A percentile compares a stretch with the other conserved stretches of the same genome.
Evolutionary conservation across 2,113 vertebrate species (phyloP).

Genomic region (Galeopterus variegatus): DNA sequence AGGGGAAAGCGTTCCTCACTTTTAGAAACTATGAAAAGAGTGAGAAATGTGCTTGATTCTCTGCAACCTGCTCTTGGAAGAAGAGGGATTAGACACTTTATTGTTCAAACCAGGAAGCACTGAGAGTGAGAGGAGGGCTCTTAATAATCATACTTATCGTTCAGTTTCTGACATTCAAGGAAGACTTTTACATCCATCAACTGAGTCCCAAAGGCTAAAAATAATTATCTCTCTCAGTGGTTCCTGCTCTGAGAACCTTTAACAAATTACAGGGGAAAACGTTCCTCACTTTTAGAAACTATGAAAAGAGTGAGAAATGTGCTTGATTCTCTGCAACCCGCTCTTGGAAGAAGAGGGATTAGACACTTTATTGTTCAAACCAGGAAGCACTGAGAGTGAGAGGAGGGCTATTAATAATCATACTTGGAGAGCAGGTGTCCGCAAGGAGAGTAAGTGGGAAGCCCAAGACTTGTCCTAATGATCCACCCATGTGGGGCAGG

Average conservation of each 20-base stretch:
- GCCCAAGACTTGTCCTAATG: fast-evolving
- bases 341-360: background rate
- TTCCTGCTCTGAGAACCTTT: background rate
- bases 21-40: background rate
- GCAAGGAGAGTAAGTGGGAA: background rate
- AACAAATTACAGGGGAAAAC: too few relatives aligned
- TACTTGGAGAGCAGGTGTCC: background rate
- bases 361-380: background rate
- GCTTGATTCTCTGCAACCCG: background rate
- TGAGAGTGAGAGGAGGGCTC: background rate
- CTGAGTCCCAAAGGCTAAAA: background rate
- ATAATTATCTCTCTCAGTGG: background rate
- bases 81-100: background rate
- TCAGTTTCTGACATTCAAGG: background rate
- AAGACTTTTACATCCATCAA: background rate
- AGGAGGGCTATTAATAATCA: background rate
- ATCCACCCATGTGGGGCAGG: fast-evolving
- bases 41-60: background rate
- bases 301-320: background rate
- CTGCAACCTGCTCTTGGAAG: background rate
- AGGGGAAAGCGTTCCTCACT: background rate
- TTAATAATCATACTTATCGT: background rate
- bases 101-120: background rate
- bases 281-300: background rate
- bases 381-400: background rate